These are phyloP conservation scores for Loris lydekkerianus DNA, from an alignment of 2,797 vertebrate species.

Conservation along the genomic window DNA sequence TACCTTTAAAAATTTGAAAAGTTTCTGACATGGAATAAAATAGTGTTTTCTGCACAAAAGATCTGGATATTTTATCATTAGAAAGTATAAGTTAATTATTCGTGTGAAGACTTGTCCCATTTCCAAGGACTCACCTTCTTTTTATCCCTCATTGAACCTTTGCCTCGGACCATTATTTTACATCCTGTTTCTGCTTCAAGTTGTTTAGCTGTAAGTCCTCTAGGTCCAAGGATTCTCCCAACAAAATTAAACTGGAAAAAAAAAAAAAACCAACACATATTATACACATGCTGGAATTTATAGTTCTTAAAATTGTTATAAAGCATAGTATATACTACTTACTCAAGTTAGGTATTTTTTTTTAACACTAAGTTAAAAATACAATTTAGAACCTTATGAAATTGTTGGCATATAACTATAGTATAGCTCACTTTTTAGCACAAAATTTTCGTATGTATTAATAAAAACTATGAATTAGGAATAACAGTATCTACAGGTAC, in stretches of 20 bases:
- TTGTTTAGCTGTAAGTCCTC: conserved; percentile 98
- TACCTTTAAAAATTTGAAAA: not conserved
- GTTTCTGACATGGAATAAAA: not conserved
- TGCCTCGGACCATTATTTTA: conserved; percentile 99
- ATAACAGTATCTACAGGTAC: not conserved
- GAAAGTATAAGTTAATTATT: not conserved
- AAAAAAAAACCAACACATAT: conserved; percentile 41
- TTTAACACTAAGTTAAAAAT: conserved; percentile 10
- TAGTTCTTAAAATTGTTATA: conserved; percentile 33
- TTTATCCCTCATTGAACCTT: conserved; percentile 99
- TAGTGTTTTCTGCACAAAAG: not conserved
- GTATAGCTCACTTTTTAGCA: not conserved
- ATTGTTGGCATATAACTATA: not conserved
- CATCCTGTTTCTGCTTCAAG: conserved; percentile 99
- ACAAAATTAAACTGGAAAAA: conserved; percentile 96
- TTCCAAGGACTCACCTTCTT: conserved; percentile 94
- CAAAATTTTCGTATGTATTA: not conserved
- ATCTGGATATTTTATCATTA: not conserved
- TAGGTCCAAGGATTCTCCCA: conserved; percentile 98
- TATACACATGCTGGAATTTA: conserved; percentile 47
- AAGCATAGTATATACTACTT: not conserved
- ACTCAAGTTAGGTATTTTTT: not conserved
- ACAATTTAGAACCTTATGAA: conserved; percentile 25
- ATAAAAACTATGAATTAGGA: conserved; percentile 14
- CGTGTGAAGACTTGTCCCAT: not conserved